Base-by-base conservation (phyloP, 2,113 vertebrate species). In the Hymenochirus boettgeri region DNA sequence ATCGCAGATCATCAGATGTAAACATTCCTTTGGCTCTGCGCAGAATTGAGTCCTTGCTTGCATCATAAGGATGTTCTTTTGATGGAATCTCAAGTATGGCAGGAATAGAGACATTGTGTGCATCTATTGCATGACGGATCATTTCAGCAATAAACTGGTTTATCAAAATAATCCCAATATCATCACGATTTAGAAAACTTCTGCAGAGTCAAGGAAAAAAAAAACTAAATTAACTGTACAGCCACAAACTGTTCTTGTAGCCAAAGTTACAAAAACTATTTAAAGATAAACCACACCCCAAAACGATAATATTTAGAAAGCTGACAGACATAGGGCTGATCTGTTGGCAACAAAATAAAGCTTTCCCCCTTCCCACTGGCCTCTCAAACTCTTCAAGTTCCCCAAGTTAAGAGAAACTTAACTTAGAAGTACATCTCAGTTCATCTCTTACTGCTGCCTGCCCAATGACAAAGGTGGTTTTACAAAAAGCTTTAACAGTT, bases 91-190 rank as follows among this genome's bases (percentile, higher is more conserved):
- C 95, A 72, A 98, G 76, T 21, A 97, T 91, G 0, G 94, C 94
- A 0, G 93, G 95, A 65, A 98, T 92, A 2, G 95, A 94, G 66
- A 90, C 73, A 72, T 89, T 82, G 66, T 97, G 94, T 3, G 80
- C 90, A 0, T 97, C 94, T 0, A 98, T 92, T 0, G 90, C 93
- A 0, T 97, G 95, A 1, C 94, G 92, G 61, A 96, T 95, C 92
- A 97, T 95, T 79, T 98, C 95, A 0, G 95, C 94, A 1, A 98
- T 91, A 71, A 91, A 95, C 81, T 97, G 94, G 78, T 96, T 97
- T 72, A 97, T 97, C 27, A 98, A 87, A 72, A 98, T 90, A 77
- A 95, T 96, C n/a, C 92, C 94, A 4, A 98, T 94, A 79, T 98
- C 95, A 2, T 84, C 94, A 4, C 94, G 90, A 2, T 74, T 72